phyloP scores from a whole-genome alignment of 2,113 vertebrate genomes.

The Pithys albifrons region DNA sequence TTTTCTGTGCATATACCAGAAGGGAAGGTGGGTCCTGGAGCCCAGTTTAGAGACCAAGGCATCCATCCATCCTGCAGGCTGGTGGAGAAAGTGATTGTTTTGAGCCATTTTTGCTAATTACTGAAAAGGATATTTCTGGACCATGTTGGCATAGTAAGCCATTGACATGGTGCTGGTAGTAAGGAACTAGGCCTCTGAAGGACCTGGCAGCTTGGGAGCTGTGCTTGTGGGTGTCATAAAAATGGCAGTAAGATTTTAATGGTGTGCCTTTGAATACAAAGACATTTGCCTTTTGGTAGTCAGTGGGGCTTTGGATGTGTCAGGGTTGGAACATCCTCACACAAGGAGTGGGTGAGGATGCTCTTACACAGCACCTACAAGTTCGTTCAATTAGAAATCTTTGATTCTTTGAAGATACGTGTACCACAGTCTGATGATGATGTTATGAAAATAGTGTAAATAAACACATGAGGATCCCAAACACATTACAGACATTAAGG shows the following conservation, averaged over 20 bases:
- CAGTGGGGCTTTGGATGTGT: fast-evolving
- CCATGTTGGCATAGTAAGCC: background rate
- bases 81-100: background rate
- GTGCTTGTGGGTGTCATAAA: background rate
- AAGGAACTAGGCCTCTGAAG: background rate
- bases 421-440: background rate
- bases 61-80: background rate
- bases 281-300: background rate
- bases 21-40: background rate
- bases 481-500: background rate
- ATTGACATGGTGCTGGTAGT: background rate
- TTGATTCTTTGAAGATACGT: background rate
- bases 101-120: background rate
- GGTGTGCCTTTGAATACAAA: background rate
- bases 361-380: background rate
- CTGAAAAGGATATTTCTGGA: background rate
- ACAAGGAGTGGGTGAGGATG: background rate
- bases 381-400: background rate
- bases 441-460: background rate
- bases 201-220: background rate
- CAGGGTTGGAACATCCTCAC: background rate
- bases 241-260: background rate
- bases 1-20: background rate
- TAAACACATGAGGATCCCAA: background rate
- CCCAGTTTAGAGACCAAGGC: background rate